Evolutionary conservation across 2,888 invertebrate genomes (phyloP).

Genomic region (Nudaria mundana): DNA sequence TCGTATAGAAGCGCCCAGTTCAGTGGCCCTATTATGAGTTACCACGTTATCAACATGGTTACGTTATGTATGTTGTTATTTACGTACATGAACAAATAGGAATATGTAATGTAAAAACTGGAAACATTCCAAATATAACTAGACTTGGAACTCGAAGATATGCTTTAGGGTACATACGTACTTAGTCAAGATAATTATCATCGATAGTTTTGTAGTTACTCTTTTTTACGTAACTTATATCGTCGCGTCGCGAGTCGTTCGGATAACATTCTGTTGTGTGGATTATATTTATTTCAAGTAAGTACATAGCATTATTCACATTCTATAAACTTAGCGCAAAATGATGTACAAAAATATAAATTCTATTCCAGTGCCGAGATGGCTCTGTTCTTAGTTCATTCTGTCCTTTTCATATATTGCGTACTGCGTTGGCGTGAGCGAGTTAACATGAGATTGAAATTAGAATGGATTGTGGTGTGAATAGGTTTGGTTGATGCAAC

Average conservation of each 20-base stretch:
- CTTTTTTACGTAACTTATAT: too few species aligned
- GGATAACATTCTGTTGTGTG: too few species aligned
- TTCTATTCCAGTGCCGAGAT: conserved; percentile 14
- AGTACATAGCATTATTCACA: conserved; percentile 2
- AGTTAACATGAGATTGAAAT: conserved; percentile 35
- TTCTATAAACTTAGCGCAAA: conserved; percentile 8
- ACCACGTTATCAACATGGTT: conserved; percentile 43
- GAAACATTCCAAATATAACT: background rate
- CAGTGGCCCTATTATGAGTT: conserved; percentile 70
- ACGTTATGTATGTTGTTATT: conserved; percentile 34
- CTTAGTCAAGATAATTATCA: too few species aligned
- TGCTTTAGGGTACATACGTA: too few species aligned
- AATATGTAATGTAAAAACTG: background rate
- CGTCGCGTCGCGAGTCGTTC: too few species aligned
- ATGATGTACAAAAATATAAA: conserved; percentile 22
- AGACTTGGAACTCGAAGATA: conserved; percentile 1
- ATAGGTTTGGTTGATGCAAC: conserved; percentile 31
- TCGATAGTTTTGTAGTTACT: conserved; percentile 12
- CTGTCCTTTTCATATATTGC: conserved; percentile 27
- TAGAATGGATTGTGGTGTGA: conserved; percentile 35
- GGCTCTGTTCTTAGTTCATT: conserved; percentile 16
- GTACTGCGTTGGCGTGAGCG: conserved; percentile 28
- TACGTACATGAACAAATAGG: conserved; percentile 2
- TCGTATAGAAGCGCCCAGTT: conserved; percentile 72
- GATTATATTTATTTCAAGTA: too few species aligned